phyloP scores from a whole-genome alignment of 2,797 vertebrate species.

The Paguma larvata region DNA sequence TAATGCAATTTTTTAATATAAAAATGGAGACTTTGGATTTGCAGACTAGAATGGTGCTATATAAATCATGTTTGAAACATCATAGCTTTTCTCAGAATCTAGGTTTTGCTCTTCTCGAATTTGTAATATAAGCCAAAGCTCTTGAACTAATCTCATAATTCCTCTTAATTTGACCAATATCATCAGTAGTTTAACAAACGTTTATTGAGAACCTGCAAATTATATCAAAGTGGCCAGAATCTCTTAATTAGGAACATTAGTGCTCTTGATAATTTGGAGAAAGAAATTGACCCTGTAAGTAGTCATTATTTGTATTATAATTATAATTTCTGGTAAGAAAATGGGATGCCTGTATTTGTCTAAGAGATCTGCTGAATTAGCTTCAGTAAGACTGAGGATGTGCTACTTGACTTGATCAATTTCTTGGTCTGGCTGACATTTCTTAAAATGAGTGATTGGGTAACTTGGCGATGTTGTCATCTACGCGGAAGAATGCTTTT shows the following conservation, averaged over 20 bases:
- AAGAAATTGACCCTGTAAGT: slow-evolving; percentile 20
- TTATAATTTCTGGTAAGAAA: not conserved
- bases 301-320: not conserved
- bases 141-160: not conserved
- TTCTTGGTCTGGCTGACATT: not conserved
- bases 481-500: not conserved
- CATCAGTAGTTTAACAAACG: slow-evolving; percentile 26
- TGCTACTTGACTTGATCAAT: slow-evolving; percentile 3
- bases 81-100: not conserved
- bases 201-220: slow-evolving; percentile 38
- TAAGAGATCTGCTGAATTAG: not conserved
- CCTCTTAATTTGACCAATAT: slow-evolving; percentile 21
- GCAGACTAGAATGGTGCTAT: not conserved
- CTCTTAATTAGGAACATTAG: not conserved
- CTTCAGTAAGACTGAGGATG: not conserved
- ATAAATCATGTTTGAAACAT: slow-evolving; percentile 32
- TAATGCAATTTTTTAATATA: slow-evolving; percentile 9
- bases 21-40: slow-evolving; percentile 23
- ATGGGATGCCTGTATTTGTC: not conserved
- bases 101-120: not conserved
- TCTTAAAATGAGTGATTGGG: slow-evolving; percentile 26
- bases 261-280: slow-evolving; percentile 25
- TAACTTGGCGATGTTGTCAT: slow-evolving; percentile 52
- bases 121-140: not conserved
- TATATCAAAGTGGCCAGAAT: not conserved